These are phyloP conservation scores for Oscheius sp. DNA, from an alignment of 1,140 invertebrate species.

Conservation along the genomic window DNA sequence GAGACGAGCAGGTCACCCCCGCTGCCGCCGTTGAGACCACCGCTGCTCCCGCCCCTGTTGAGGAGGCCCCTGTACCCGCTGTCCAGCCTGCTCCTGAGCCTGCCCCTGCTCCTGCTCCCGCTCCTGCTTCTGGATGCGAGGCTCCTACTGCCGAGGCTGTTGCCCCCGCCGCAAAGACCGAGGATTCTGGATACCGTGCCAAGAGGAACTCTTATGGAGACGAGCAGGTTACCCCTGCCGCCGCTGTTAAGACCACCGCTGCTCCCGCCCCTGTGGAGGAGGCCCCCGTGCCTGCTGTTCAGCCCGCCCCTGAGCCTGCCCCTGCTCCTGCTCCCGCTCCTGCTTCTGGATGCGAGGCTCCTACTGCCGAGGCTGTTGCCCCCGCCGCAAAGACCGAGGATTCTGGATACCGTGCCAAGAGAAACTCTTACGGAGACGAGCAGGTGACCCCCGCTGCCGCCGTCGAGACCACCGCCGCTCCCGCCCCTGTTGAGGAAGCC, in stretches of 20 bases:
- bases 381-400: neutral
- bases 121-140: too few relatives aligned
- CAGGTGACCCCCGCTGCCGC: slow-evolving; percentile 19
- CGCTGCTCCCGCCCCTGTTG: neutral
- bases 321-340: neutral
- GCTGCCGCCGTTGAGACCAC: neutral
- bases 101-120: neutral
- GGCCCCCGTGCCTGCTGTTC: neutral
- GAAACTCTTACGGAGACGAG: slow-evolving; percentile 18
- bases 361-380: neutral
- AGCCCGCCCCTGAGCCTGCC: slow-evolving; percentile 11
- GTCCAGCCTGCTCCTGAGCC: neutral
- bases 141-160: too few relatives aligned
- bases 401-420: slow-evolving; percentile 19
- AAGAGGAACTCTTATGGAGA: slow-evolving; percentile 27
- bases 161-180: too few relatives aligned
- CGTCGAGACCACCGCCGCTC: neutral
- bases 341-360: neutral
- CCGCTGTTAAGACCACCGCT: slow-evolving; percentile 4
- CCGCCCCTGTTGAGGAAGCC: slow-evolving; percentile 12
- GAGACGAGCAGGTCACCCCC: slow-evolving; percentile 23
- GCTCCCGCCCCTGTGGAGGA: slow-evolving; percentile 4
- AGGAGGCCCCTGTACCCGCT: slow-evolving; percentile 6
- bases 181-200: slow-evolving; percentile 9
- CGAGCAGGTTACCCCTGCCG: slow-evolving; percentile 14